Evolutionary conservation across 2,113 vertebrate species (phyloP).

Genomic region (Chaenogobius annularis): DNA sequence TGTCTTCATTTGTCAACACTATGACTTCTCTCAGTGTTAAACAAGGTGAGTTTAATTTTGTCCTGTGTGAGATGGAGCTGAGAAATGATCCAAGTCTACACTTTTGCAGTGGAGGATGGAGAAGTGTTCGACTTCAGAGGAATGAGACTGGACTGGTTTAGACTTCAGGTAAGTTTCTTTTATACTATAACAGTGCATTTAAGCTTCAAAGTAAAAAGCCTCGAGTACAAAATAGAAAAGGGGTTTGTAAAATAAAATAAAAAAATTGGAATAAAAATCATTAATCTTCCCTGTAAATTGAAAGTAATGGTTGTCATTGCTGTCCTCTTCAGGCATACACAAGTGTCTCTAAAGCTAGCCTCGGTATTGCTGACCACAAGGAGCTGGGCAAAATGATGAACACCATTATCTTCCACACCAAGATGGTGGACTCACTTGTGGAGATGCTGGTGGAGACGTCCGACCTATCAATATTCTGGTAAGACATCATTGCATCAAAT

Average conservation of each 20-base stretch:
- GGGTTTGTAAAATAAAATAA: too few relatives aligned
- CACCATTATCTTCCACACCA: slow-evolving; percentile 98
- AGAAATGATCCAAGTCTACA: background rate
- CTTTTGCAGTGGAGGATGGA: slow-evolving; percentile 91
- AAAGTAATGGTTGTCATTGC: background rate
- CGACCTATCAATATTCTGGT: slow-evolving; percentile 98
- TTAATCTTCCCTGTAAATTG: background rate
- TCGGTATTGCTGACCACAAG: slow-evolving; percentile 92
- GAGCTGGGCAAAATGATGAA: slow-evolving; percentile 99
- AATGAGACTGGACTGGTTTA: slow-evolving; percentile 98
- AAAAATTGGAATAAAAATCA: too few relatives aligned
- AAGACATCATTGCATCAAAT: slow-evolving; percentile 18
- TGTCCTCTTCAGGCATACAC: slow-evolving; percentile 86
- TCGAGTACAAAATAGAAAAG: too few relatives aligned
- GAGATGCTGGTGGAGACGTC: slow-evolving; percentile 99
- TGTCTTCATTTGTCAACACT: slow-evolving; percentile 99
- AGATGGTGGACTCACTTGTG: slow-evolving; percentile 99
- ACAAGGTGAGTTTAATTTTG: slow-evolving; percentile 80
- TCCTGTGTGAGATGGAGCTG: background rate
- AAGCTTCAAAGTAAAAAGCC: background rate
- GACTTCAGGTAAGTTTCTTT: slow-evolving; percentile 85
- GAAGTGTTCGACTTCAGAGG: slow-evolving; percentile 99
- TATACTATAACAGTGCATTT: background rate
- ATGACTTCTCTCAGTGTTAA: slow-evolving; percentile 99
- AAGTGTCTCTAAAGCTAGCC: slow-evolving; percentile 95